A percentile compares a stretch with the other conserved stretches of the same genome.
Evolutionary conservation across 2,113 vertebrate genomes (phyloP).

Genomic region (Melospiza georgiana): DNA sequence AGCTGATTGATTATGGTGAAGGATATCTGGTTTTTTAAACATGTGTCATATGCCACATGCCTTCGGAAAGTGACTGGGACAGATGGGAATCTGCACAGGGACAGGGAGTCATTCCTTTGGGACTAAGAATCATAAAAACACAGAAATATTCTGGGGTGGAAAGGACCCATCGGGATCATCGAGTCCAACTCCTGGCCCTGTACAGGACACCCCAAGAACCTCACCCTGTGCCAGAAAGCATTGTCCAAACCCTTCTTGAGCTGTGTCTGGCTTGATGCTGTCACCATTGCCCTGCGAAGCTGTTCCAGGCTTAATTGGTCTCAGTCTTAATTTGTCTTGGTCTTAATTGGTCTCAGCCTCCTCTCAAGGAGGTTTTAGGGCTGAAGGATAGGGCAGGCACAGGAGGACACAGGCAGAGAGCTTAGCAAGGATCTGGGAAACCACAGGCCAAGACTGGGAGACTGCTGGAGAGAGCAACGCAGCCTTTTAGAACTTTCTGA

Average conservation of each 20-base stretch:
- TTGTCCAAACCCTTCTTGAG: not conserved
- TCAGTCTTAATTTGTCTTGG: not conserved
- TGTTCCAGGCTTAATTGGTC: not conserved
- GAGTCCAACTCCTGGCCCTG: not conserved
- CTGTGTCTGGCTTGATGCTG: not conserved
- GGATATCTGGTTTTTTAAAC: not conserved
- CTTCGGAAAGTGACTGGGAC: not conserved
- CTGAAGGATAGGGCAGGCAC: not conserved
- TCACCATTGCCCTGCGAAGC: not conserved
- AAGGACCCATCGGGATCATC: not conserved
- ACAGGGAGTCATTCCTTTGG: not conserved
- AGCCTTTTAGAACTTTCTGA: not conserved
- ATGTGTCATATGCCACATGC: no score
- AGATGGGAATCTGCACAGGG: not conserved
- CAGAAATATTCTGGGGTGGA: not conserved
- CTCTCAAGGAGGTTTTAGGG: not conserved
- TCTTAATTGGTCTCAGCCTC: not conserved
- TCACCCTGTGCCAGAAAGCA: not conserved
- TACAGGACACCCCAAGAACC: not conserved
- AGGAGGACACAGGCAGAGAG: not conserved
- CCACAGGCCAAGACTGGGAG: not conserved
- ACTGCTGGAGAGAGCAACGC: not conserved
- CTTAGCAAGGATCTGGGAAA: not conserved
- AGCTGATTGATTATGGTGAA: rapidly evolving
- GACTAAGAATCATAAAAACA: not conserved